Base-by-base conservation (phyloP, 2,888 invertebrate genomes). In the Ypsolopha sequella region DNA sequence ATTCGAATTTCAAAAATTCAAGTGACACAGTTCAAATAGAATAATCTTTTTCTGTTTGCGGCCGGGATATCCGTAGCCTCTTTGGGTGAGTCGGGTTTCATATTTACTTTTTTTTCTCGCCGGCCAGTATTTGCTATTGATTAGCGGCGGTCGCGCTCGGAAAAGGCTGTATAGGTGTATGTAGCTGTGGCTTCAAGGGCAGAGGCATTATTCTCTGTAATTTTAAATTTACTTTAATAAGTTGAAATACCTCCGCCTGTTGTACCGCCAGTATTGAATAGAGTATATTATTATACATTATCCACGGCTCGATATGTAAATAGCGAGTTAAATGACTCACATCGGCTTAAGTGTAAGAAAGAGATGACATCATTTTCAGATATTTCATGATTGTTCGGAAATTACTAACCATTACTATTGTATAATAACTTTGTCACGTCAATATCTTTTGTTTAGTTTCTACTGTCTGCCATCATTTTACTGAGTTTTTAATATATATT, bases 11-110 rank as follows among this genome's bases (percentile, higher is more conserved):
- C 53, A 53, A 58, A 48, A 54, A 54, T 62, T 57, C 59, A 56
- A 69, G 72, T 76, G 74, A 24, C 24, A 65, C 66, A 71, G 76
- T 77, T 78, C 72, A 76, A 79, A 76, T 68, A 76, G 68, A 71
- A 73, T 78, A 80, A 77, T 76, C 79, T 72, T 64, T 65, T 60
- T 72, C 24, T 13, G 71, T 74, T 75, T 69, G 68, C 70, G 66
- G 69, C 66, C 70, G 80, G 24, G 79, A 79, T 80, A 78, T 76
- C 75, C 72, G 66, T 65, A 63, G 60, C 65, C 67, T 35, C 10
- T 34, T 36, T 56, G 54, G 61, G 63, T 65, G 54, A 64, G 62
- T 63, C 55, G 56, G 58, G 64, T 63, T 56, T 62, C 24, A 4
- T 64, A 55, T 58, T 55, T 47, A 11, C 41, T 62, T 56, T 61